A percentile compares a stretch with the other conserved stretches of the same genome.
Conservation (phyloP, 53 echinoderm and acorn worm genomes). For the Zoroaster sp. region DNA sequence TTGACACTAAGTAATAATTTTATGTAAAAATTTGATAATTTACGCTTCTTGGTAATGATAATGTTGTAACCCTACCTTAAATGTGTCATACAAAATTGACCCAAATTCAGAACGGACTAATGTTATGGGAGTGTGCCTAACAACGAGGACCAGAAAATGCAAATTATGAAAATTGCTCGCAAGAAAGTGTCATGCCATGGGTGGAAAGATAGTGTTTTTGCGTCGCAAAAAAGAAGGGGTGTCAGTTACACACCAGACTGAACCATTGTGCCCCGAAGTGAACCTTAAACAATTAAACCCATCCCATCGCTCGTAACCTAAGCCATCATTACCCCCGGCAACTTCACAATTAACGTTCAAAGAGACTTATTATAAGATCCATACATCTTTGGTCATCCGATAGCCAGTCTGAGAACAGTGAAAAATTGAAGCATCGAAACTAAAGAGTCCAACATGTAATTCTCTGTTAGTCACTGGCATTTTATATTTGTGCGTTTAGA, state of each 20-base stretch:
- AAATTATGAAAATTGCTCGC: not conserved
- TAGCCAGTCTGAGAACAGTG: not conserved
- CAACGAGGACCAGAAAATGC: not conserved
- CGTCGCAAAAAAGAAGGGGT: not conserved
- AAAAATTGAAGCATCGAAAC: not conserved
- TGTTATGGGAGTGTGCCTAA: not conserved
- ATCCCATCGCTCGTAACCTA: conserved; percentile 27
- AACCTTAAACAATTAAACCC: conserved; percentile 38
- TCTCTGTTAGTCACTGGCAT: no score
- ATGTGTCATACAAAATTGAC: no score
- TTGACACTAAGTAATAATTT: no score
- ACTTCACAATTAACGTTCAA: conserved; percentile 39
- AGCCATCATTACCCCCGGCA: not conserved
- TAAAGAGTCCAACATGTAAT: not conserved
- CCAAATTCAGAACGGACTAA: no score
- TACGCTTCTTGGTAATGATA: no score
- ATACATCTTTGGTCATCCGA: conserved; percentile 34
- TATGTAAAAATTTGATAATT: no score
- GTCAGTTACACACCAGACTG: conserved; percentile 38
- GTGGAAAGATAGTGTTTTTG: not conserved
- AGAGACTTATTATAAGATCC: conserved; percentile 1
- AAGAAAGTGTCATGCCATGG: not conserved
- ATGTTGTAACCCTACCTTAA: no score
- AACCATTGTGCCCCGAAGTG: not conserved
- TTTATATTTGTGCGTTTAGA: not conserved